Base-by-base conservation (phyloP, 2,797 vertebrate genomes). In the Sandelia bainsii region DNA sequence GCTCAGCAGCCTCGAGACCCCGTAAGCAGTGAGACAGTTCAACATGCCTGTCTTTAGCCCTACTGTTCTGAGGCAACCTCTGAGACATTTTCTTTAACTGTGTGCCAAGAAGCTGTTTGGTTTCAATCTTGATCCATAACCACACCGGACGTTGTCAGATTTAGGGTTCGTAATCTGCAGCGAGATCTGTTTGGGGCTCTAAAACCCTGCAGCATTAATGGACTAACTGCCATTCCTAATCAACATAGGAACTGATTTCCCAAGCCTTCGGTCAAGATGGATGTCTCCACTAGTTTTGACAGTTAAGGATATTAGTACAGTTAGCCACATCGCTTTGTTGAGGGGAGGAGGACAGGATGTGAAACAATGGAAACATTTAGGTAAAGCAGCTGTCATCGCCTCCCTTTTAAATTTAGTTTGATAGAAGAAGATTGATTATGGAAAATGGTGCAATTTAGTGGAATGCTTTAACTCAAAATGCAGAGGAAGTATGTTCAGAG, bases 181-280 rank as follows among this genome's bases (percentile, higher is more conserved):
- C 22, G 37, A 79, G 88, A 92, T 90, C 91, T 80, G 87, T 76
- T 85, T 63, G 67, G 77, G 61, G 76, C 83, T 91, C 85, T 86
- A 86, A 89, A 91, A 85, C 82, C 91, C 86, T 54, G 84, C 59
- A 9, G 88, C 83, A 90, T 82, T 88, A 91, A 93, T 89, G 88
- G 80, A 85, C 86, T 84, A 89, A 91, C 83, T 92, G 92, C 83
- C 93, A 88, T 91, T 88, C 87, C 83, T 86, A 91, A 93, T 93
- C 90, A 87, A 77, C 77, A 49, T 17, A 61, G 69, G 81, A 81
- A 79, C 71, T 73, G 82, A 88, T 89, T 89, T 68, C 54, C 32
- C 65, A 56, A 79, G 69, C 58, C 72, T 84, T 67, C 77, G 69
- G 69, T 79, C 62, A 69, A 77, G 74, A 84, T 52, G 66, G 80